phyloP scores from a whole-genome alignment of 1,140 invertebrate genomes.

The Acromyrmex heyeri region DNA sequence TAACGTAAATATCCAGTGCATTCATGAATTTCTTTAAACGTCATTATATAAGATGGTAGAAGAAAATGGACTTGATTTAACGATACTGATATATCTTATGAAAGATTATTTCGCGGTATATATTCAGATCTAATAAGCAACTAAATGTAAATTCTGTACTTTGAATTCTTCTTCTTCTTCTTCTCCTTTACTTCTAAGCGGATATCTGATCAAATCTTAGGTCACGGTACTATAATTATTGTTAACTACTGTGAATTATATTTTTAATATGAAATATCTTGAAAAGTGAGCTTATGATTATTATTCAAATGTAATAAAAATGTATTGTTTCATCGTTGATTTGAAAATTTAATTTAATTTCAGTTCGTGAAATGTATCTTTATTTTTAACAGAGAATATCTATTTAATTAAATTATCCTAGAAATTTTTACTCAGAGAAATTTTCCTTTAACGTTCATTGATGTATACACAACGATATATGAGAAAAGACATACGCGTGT shows the following conservation, averaged over 20 bases:
- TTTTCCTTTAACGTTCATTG: not conserved
- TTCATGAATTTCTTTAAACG: conserved; percentile 6
- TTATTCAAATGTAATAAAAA: not conserved
- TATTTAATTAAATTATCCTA: not conserved
- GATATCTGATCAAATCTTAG: too few species aligned
- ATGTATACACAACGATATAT: not conserved
- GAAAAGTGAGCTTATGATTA: not conserved
- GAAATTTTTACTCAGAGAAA: conserved; percentile 29
- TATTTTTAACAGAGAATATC: not conserved
- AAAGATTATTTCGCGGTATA: not conserved
- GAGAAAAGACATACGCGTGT: conserved; percentile 21
- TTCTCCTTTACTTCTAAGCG: too few species aligned
- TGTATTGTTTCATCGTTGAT: not conserved
- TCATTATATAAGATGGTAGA: not conserved
- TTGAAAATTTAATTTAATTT: not conserved
- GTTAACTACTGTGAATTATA: not conserved
- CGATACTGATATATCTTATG: not conserved
- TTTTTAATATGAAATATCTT: not conserved
- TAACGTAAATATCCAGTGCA: not conserved
- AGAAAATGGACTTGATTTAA: conserved; percentile 13
- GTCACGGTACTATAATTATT: too few species aligned
- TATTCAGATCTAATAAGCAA: not conserved
- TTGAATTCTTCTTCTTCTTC: not conserved
- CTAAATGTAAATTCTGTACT: conserved; percentile 2
- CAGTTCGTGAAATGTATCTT: not conserved